Evolutionary conservation across 2,797 vertebrate species (phyloP), one percentile per base, ranked within the genome.

Genomic region (Rallus crepitans): DNA sequence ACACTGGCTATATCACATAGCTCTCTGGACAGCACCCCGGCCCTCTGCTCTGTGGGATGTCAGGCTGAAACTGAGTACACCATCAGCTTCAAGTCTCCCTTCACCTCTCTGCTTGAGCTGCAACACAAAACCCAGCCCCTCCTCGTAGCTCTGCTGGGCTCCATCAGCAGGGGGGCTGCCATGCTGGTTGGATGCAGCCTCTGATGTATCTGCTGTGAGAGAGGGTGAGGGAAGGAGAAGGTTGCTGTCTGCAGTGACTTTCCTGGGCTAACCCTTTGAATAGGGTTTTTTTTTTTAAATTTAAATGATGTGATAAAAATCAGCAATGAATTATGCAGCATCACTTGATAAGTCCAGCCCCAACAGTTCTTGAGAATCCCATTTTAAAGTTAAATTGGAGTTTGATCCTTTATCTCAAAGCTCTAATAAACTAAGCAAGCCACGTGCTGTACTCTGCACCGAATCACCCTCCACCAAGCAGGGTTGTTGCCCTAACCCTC

Each of bases 261-360:
- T 72, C 82, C 70, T 14, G 24, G 45, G 45, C 65, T 91, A 82
- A 82, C 87, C 89, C 47, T 88, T 57, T 68, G 69, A 94, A 45
- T 68, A 85, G 80, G 35, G 10, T 18, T 53, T 65, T 91, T 71
- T 68, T 53, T 71, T 68, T 53, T 30, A 35, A 79, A 87, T 82
- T 89, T 87, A 94, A 96, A 95, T 25, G 55, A 91, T 40, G 65
- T 16, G 92, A 96, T 95, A 97, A 97, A 89, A 95, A 91, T 95
- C 92, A 77, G 92, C 72, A 84, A 73, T 92, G 87, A 96, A 93
- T 94, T 85, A 96, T 86, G 92, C 91, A 86, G 76, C 82, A 94
- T 83, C 77, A 31, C 33, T 93, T 37, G 60, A 37, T 82, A 92
- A 94, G 27, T 60, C 66, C 90, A 93, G 57, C 76, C 72, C 87